Evolutionary conservation across 2,888 invertebrate genomes (phyloP), one percentile per base, ranked within the genome.

Genomic region (Ophion obscuratus): DNA sequence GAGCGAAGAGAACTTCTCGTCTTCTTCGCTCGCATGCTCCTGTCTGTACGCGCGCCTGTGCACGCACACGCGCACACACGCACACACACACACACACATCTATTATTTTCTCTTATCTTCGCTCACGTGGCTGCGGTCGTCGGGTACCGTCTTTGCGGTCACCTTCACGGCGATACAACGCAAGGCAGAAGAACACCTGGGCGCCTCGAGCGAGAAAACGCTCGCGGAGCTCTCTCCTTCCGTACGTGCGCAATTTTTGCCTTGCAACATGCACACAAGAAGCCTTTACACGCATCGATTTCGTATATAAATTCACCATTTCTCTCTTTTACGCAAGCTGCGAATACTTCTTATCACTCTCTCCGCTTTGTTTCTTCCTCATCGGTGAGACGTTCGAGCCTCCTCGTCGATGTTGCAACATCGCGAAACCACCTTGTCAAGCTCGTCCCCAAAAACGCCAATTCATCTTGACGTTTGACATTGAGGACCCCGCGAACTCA

Each of bases 171-270:
- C 31, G 80, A 57, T 44, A 47, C 47, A 81, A 70, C 36, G 44
- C 40, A 59, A 57, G 53, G 57, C 68, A 80, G 57, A 61, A 81
- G 81, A 73, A 81, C 86, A 86, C 86, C 86, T 86, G 86, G 86
- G 78, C 75, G 76, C 75, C 83, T 17, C 75, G 73, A 67, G 71
- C 76, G 73, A 76, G 61, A 81, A 76, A 76, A 79, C 67, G 17
- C 75, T 68, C 64, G 2, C 31, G 66, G 64, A 14, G 17, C 61
- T 68, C 68, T 75, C 74, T 71, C 53, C 67, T 81, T 81, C 81
- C 81, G 75, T 57, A 76, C 81, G 75, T 75, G 53, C 81, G 47
- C 75, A 27, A 61, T 79, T 79, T 70, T 79, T 62, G 7, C 14
- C 44, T 61, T 20, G 61, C 20, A 10, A 17, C 24, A 24, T 24